phyloP scores from a whole-genome alignment of 2,797 vertebrate species.

The Chaunax sp. region DNA sequence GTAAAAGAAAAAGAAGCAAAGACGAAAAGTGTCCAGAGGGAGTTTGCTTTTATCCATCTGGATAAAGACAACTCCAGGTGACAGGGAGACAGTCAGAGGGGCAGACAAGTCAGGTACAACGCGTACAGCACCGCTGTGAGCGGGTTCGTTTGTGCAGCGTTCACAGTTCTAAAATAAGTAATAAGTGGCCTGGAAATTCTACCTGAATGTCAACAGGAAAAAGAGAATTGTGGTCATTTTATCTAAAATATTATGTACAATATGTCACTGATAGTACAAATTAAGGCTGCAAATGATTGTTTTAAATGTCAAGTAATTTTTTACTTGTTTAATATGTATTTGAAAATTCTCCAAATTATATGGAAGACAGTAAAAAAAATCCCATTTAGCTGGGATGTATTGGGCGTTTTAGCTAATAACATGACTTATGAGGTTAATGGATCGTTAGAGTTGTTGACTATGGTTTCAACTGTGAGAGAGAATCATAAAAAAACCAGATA shows the following conservation, averaged over 20 bases:
- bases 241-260: too few relatives aligned
- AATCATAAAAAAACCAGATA: conserved; percentile 13
- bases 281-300: too few relatives aligned
- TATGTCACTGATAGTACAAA: too few relatives aligned
- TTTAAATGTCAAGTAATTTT: too few relatives aligned
- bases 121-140: conserved; percentile 5
- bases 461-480: neutral
- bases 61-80: conserved; percentile 52
- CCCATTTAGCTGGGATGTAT: too few relatives aligned
- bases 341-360: too few relatives aligned
- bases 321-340: too few relatives aligned
- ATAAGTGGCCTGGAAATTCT: neutral
- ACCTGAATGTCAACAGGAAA: neutral
- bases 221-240: neutral
- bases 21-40: conserved; percentile 55
- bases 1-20: conserved; percentile 32
- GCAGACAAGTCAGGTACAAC: conserved; percentile 5
- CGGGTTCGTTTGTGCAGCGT: conserved; percentile 21
- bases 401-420: too few relatives aligned
- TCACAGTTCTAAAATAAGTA: conserved; percentile 20
- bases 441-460: neutral
- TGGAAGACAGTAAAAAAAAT: too few relatives aligned
- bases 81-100: conserved; percentile 40
- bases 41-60: conserved; percentile 52
- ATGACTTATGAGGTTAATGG: too few relatives aligned